Conservation (phyloP, 2,888 invertebrate species). For the Hybos culiciformis region DNA sequence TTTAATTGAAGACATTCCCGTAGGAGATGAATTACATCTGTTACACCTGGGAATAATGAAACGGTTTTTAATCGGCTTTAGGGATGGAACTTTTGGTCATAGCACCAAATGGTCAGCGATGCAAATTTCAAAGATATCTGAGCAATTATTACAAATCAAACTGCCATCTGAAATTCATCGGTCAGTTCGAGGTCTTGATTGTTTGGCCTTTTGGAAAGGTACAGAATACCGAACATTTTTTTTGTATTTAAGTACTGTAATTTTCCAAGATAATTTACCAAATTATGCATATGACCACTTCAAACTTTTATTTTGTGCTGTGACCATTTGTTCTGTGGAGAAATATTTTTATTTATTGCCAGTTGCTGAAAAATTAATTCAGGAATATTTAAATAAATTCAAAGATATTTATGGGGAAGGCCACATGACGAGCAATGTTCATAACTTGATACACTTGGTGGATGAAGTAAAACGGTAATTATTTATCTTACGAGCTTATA, state of each 20-base stretch:
- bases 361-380: conserved; percentile 13
- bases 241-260: conserved; percentile 15
- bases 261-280: conserved; percentile 14
- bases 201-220: conserved; percentile 16
- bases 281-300: conserved; percentile 9
- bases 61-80: conserved; percentile 15
- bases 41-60: conserved; percentile 15
- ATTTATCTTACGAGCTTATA: no score
- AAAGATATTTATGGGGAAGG: conserved; percentile 23
- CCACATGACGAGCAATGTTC: conserved; percentile 26
- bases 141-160: conserved; percentile 9
- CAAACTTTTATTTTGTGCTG: conserved; percentile 8
- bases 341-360: conserved; percentile 8
- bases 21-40: conserved; percentile 16
- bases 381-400: conserved; percentile 15
- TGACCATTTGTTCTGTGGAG: conserved; percentile 6
- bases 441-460: conserved; percentile 25
- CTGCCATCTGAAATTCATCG: conserved; percentile 14
- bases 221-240: conserved; percentile 16
- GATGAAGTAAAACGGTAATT: conserved; percentile 23
- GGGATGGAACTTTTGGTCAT: conserved; percentile 14
- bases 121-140: not conserved
- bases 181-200: conserved; percentile 14
- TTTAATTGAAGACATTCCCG: conserved; percentile 18
- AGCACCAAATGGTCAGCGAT: no score